Evolutionary conservation across 30 jellyfish, hydroid and myxozoan species (phyloP), one percentile per base, ranked within the genome.

Genomic region (Sanderia malayensis): DNA sequence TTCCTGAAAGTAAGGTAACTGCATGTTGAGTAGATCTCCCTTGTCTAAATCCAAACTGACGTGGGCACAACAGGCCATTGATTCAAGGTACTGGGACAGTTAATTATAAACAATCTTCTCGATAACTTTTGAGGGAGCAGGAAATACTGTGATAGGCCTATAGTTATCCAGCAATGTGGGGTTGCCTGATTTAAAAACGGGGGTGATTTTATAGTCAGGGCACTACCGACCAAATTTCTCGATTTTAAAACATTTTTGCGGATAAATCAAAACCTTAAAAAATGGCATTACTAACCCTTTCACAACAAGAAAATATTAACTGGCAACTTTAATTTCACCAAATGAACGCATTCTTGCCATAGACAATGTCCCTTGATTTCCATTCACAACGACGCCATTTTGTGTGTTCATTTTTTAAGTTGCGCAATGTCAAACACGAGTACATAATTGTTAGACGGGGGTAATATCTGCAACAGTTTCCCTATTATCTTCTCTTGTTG

Each of bases 1-100:
- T 33, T 25, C 69, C 79, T 21, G 93, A 32, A 23, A 68, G 31
- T 44, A 46, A 27, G 70, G 93, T 69, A 52, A 80, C 93, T 23
- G 87, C 93, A 69, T 68, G 74, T 25, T 73, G 78, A 34, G 85
- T 80, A 29, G 93, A 69, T 69, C 85, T 76, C 44, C 59, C 79
- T 25, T 73, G 86, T 32, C 86, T 59, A 49, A 80, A 80, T 1
- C 86, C 79, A 80, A 58, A 70, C 79, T 69, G 93, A 58, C 46
- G 82, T 49, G 53, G 49, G 84, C 74, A 31, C 67, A 78, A 67
- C 46, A 78, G 68, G 75, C 65, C 65, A 44, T 78, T 67, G 73
- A 22, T 65, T 78, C 76, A 23, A 47, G 74, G 90, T 66, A 78
- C 71, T 66, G 55, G 23, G 83, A 49, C 73, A 78, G 77, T 55